Percentiles rank a stretch among this genome's conserved stretches.
phyloP scores from a whole-genome alignment of 2,797 vertebrate species.

The Sebastes variabilis region DNA sequence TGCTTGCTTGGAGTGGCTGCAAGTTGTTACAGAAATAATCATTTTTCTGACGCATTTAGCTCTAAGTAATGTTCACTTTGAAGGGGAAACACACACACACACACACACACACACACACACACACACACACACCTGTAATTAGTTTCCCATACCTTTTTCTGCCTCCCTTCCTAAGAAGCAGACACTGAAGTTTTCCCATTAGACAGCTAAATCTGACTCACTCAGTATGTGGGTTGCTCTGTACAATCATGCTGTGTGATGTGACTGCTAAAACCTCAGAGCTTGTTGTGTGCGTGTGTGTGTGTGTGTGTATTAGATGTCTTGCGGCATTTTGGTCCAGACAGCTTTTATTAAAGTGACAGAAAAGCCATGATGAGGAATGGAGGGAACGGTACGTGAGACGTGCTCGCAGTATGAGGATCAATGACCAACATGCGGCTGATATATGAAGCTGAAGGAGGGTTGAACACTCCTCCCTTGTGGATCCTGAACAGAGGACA shows the following conservation, averaged over 20 bases:
- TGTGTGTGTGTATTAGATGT: conserved; percentile 18
- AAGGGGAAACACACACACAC: background rate
- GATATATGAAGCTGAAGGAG: conserved; percentile 27
- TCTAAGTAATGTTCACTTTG: background rate
- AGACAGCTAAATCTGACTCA: conserved; percentile 65
- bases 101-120: background rate
- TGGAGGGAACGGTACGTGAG: background rate
- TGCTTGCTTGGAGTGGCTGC: background rate
- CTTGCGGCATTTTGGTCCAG: conserved; percentile 35
- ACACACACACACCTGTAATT: conserved; percentile 39
- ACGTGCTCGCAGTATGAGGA: conserved; percentile 27
- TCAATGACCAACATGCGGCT: conserved; percentile 33
- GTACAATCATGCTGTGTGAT: conserved; percentile 50
- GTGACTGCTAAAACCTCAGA: conserved; percentile 56
- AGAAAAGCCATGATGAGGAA: conserved; percentile 43
- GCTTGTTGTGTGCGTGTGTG: conserved; percentile 12
- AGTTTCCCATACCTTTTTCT: conserved; percentile 48
- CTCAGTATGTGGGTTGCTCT: conserved; percentile 40
- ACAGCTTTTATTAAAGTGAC: conserved; percentile 52
- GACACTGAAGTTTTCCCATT: conserved; percentile 55
- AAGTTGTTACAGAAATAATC: conserved; percentile 4
- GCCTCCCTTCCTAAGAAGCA: conserved; percentile 32
- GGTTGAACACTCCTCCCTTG: conserved; percentile 60
- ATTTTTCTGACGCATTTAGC: background rate
- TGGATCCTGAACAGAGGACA: conserved; percentile 69